Conservation (phyloP, 1,140 invertebrate genomes). For the Cataglyphis hispanica region DNA sequence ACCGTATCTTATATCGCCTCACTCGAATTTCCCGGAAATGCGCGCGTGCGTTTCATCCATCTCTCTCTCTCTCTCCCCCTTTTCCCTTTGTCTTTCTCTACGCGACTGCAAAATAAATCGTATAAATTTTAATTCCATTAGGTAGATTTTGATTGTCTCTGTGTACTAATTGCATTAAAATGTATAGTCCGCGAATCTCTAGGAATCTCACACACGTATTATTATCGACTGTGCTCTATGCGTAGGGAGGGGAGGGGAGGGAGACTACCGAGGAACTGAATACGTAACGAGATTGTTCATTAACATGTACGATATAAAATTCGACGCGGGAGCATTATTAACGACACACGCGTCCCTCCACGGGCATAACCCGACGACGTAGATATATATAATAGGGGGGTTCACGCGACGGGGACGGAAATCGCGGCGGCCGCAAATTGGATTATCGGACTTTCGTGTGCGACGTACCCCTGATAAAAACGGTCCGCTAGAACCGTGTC, state of each 20-base stretch:
- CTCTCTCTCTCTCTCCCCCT: background rate
- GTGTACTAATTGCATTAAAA: constrained; percentile 1
- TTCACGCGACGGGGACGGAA: constrained; percentile 33
- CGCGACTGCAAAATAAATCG: background rate
- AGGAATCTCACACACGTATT: constrained; percentile 12
- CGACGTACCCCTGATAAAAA: constrained; percentile 44
- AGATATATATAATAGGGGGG: background rate
- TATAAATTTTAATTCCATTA: background rate
- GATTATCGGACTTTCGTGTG: constrained; percentile 52
- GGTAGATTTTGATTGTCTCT: background rate
- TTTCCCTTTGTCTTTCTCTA: background rate
- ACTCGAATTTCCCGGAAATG: background rate
- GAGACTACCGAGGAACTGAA: background rate
- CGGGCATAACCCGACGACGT: constrained; percentile 34
- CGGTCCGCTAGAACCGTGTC: constrained; percentile 17
- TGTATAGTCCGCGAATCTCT: background rate
- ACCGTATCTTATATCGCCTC: background rate
- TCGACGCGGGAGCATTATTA: constrained; percentile 32
- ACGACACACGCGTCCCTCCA: background rate
- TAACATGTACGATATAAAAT: constrained; percentile 48
- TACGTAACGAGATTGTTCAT: constrained; percentile 52
- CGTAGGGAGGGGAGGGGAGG: background rate
- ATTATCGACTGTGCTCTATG: background rate
- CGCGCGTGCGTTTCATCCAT: background rate
- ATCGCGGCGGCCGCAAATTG: constrained; percentile 53